A percentile compares a stretch with the other conserved stretches of the same genome.
Evolutionary conservation across 2,797 vertebrate species (phyloP).

Genomic region (Triplophysa yarkandensis): DNA sequence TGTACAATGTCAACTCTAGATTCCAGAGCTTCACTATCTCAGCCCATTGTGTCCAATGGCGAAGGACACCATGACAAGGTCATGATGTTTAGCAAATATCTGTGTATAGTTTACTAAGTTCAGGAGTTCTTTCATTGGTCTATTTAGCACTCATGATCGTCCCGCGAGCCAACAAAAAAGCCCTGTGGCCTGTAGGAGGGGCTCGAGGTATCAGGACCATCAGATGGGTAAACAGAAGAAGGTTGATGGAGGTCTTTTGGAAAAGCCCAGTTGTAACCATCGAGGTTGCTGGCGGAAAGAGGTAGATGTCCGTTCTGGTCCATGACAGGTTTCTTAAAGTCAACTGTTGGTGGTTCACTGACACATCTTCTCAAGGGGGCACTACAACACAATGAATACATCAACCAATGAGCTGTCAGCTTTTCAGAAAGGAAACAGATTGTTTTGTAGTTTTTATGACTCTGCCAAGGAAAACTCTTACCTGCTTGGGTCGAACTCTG

Average conservation of each 20-base stretch:
- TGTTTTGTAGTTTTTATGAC: too few species aligned
- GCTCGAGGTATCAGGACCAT: background rate
- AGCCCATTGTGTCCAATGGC: background rate
- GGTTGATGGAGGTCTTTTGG: slow-evolving; percentile 55
- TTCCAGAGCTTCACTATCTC: background rate
- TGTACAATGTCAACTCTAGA: background rate
- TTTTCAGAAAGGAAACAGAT: background rate
- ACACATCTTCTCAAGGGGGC: slow-evolving; percentile 72
- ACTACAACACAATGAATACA: slow-evolving; percentile 64
- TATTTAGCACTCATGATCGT: slow-evolving; percentile 45
- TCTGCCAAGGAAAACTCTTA: too few species aligned
- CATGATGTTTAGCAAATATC: background rate
- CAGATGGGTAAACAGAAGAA: slow-evolving; percentile 33
- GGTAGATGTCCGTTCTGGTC: slow-evolving; percentile 62
- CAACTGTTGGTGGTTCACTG: slow-evolving; percentile 58
- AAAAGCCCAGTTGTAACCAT: slow-evolving; percentile 75
- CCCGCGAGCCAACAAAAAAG: slow-evolving; percentile 65
- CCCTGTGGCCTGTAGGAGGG: slow-evolving; percentile 54
- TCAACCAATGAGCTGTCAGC: background rate
- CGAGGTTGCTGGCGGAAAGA: slow-evolving; percentile 72
- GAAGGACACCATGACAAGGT: background rate
- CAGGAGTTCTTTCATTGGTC: background rate
- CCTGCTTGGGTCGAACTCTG: slow-evolving; percentile 26
- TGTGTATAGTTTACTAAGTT: background rate
- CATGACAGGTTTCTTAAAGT: slow-evolving; percentile 50